These are phyloP conservation scores for Peucedramus taeniatus DNA, from an alignment of 2,113 vertebrate genomes.

Conservation along the genomic window DNA sequence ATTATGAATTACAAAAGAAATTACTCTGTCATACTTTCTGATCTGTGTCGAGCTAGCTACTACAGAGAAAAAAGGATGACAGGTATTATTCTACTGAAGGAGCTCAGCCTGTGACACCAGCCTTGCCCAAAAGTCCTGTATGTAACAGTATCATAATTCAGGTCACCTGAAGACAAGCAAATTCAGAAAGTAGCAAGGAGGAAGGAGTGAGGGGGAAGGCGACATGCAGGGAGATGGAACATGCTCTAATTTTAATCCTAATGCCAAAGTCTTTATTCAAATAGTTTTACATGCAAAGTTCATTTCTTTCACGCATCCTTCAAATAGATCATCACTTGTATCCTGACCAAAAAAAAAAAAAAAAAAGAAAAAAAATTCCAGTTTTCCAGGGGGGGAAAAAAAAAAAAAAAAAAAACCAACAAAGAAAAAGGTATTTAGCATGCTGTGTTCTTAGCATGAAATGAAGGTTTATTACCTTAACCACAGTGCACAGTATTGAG, in stretches of 20 bases:
- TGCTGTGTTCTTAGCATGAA: background rate
- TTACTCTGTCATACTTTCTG: background rate
- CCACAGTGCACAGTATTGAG: background rate
- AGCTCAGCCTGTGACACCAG: background rate
- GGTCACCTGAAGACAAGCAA: background rate
- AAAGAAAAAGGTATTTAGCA: background rate
- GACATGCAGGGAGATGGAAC: background rate
- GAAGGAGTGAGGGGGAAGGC: background rate
- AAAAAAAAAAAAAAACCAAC: background rate
- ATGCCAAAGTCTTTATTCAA: background rate
- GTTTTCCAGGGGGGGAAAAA: accelerated
- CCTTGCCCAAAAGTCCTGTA: background rate
- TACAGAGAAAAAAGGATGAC: background rate
- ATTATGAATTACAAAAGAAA: background rate
- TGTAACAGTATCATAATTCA: background rate
- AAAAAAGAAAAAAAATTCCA: accelerated
- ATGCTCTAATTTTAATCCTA: background rate
- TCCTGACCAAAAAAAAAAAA: background rate
- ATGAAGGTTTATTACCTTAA: background rate
- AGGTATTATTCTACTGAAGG: background rate
- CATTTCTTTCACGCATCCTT: background rate
- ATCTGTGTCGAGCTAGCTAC: background rate
- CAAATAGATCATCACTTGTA: background rate
- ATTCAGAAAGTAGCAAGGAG: background rate
- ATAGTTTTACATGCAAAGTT: background rate